Conservation (phyloP, 2,113 vertebrate genomes). For the Leuciscus idus region DNA sequence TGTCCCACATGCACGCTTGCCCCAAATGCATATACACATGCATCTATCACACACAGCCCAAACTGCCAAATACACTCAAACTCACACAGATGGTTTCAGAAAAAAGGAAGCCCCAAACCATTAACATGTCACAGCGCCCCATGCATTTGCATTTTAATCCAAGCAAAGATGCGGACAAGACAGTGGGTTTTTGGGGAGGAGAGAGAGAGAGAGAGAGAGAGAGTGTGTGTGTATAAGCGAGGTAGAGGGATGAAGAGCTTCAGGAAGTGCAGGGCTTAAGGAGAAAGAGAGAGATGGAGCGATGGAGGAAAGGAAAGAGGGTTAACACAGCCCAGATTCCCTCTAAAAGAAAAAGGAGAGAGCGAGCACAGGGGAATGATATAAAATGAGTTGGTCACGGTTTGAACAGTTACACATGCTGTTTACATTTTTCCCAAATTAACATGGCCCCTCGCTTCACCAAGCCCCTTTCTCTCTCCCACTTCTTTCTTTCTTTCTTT, state of each 20-base stretch:
- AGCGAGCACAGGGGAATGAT: conserved; percentile 77
- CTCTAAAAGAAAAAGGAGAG: conserved; percentile 60
- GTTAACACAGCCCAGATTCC: conserved; percentile 80
- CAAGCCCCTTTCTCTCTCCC: conserved; percentile 67
- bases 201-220: conserved; percentile 29
- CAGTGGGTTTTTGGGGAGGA: neutral
- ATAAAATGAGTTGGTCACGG: conserved; percentile 86
- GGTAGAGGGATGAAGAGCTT: conserved; percentile 35
- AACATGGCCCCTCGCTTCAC: conserved; percentile 83
- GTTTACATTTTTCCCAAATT: conserved; percentile 88
- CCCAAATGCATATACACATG: conserved; percentile 23
- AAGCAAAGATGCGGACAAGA: conserved; percentile 19
- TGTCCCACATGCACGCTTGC: conserved; percentile 29
- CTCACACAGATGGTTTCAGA: conserved; percentile 6
- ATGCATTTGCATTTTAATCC: conserved; percentile 66
- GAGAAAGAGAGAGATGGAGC: conserved; percentile 56
- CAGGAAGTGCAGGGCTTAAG: conserved; percentile 52
- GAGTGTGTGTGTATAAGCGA: conserved; percentile 18
- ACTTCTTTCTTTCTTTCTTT: conserved; percentile 50
- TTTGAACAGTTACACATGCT: conserved; percentile 88
- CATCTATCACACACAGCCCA: conserved; percentile 41
- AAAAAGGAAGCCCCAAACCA: conserved; percentile 11
- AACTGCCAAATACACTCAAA: conserved; percentile 40
- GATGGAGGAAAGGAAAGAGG: conserved; percentile 62
- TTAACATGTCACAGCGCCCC: conserved; percentile 64